These are phyloP conservation scores for Dyspetes luteomarginatus DNA, from an alignment of 2,888 invertebrate genomes.

Conservation along the genomic window DNA sequence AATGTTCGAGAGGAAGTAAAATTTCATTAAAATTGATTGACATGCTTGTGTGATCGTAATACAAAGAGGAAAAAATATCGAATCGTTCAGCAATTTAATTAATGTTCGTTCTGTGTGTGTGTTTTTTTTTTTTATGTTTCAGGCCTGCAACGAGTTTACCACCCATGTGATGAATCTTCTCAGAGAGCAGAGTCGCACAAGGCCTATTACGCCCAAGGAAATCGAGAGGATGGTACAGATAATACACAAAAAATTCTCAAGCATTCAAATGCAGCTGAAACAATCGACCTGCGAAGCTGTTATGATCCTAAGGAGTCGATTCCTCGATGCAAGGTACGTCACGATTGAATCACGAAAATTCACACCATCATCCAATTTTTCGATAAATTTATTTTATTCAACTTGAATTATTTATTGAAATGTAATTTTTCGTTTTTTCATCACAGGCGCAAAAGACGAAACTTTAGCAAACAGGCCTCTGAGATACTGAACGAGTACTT, in stretches of 20 bases:
- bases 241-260: conserved; percentile 99
- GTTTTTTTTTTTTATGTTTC: conserved; percentile 64
- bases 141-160: conserved; percentile 99
- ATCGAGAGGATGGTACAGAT: conserved; percentile 99
- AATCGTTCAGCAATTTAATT: too few species aligned
- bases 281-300: conserved; percentile 99
- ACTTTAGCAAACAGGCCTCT: conserved; percentile 99
- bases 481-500: conserved; percentile 99
- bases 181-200: conserved; percentile 97
- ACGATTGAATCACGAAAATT: not conserved
- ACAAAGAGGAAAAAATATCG: too few species aligned
- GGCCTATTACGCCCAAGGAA: conserved; percentile 99
- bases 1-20: too few species aligned
- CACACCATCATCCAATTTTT: not conserved
- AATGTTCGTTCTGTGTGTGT: too few species aligned
- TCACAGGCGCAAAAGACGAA: conserved; percentile 93
- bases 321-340: conserved; percentile 88
- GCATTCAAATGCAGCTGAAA: conserved; percentile 99
- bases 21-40: too few species aligned
- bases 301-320: conserved; percentile 97
- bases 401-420: conserved; percentile 19
- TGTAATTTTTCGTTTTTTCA: conserved; percentile 23
- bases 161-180: conserved; percentile 99
- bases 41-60: too few species aligned
- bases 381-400: conserved; percentile 11